phyloP scores from a whole-genome alignment of 1,140 invertebrate genomes.

The Maniola jurtina region DNA sequence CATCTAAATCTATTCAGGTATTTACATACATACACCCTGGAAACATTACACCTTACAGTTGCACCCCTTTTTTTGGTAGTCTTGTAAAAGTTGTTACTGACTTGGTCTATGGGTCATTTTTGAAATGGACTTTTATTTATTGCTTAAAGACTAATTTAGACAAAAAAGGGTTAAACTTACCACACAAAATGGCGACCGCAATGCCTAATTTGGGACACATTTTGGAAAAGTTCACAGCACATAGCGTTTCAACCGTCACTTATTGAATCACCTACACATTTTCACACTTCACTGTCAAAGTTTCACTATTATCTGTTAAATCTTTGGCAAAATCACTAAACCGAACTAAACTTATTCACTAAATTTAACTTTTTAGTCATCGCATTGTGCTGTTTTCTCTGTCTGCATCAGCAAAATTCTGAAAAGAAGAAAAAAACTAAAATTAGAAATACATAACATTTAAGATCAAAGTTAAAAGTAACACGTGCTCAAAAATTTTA shows the following conservation, averaged over 20 bases:
- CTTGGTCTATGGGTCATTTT: neutral
- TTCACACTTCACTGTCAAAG: conserved; percentile 36
- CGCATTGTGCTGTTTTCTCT: conserved; percentile 10
- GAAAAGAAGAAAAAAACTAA: conserved; percentile 12
- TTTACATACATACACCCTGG: too few species aligned
- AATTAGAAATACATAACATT: neutral
- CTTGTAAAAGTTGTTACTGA: too few species aligned
- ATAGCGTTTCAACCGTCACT: conserved; percentile 41
- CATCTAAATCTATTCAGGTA: too few species aligned
- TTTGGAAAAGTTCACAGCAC: conserved; percentile 51
- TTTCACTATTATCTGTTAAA: conserved; percentile 24
- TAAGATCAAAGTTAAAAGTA: too few species aligned
- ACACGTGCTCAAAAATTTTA: too few species aligned
- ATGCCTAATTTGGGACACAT: conserved; percentile 57
- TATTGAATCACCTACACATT: conserved; percentile 50
- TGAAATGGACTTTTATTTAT: too few species aligned
- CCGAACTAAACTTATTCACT: conserved; percentile 10
- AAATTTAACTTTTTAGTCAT: neutral
- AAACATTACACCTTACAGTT: too few species aligned
- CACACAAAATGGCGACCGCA: conserved; percentile 44
- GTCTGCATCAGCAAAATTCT: neutral
- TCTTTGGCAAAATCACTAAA: conserved; percentile 14
- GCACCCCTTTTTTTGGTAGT: too few species aligned
- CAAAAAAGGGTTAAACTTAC: conserved; percentile 39
- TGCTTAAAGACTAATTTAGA: neutral